These are phyloP conservation scores for Eurypyga helias DNA, from an alignment of 2,113 vertebrate species.

Conservation along the genomic window DNA sequence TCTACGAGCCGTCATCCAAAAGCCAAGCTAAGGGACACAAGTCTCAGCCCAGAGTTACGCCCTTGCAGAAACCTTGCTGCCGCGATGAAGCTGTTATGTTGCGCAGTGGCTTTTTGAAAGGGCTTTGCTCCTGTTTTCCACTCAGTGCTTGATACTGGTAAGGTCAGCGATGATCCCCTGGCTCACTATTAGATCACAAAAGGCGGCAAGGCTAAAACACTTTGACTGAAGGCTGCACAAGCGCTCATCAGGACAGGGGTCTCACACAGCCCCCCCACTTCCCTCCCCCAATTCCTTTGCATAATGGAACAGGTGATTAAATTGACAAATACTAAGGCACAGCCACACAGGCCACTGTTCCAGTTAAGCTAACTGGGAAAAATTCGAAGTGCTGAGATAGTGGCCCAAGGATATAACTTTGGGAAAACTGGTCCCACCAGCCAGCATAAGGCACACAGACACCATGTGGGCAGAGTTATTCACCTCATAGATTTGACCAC, in stretches of 20 bases:
- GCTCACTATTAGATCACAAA: background rate
- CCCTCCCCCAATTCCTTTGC: background rate
- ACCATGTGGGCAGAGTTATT: background rate
- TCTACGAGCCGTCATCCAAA: background rate
- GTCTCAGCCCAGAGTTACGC: background rate
- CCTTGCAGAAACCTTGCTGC: background rate
- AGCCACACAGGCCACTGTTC: background rate
- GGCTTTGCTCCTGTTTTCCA: background rate
- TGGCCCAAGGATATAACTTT: background rate
- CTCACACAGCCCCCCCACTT: accelerated
- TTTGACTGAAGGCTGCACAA: background rate
- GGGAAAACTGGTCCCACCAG: background rate
- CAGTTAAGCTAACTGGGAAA: background rate
- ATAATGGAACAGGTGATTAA: background rate
- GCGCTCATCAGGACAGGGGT: background rate
- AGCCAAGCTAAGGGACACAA: background rate
- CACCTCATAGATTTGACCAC: background rate
- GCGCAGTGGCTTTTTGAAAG: background rate
- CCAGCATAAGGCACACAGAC: background rate
- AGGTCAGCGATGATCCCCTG: background rate
- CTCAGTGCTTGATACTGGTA: accelerated
- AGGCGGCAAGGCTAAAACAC: background rate
- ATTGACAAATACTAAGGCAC: background rate
- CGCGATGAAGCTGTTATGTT: background rate
- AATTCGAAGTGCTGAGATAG: background rate